These are phyloP conservation scores for Thamnophis sirtalis DNA, from an alignment of 2,113 vertebrate species.

Conservation along the genomic window DNA sequence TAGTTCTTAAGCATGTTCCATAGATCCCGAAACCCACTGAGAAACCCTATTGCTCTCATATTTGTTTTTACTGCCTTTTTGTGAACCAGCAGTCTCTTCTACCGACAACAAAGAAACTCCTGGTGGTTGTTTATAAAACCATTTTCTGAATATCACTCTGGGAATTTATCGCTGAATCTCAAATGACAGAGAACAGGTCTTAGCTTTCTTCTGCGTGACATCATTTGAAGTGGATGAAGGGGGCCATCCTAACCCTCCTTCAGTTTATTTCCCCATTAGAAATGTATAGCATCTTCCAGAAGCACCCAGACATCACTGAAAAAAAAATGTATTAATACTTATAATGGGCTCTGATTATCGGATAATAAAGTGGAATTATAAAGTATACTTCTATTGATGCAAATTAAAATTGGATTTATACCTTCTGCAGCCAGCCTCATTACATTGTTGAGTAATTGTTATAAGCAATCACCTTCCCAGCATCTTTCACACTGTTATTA, in stretches of 20 bases:
- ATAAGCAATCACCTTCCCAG: background rate
- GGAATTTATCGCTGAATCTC: background rate
- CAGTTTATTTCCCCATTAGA: background rate
- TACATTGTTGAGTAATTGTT: background rate
- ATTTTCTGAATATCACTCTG: background rate
- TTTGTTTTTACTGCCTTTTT: background rate
- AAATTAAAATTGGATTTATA: background rate
- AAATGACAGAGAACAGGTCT: background rate
- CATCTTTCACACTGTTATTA: background rate
- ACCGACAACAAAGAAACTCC: background rate
- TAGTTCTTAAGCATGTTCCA: background rate
- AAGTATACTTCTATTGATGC: background rate
- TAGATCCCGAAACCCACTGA: background rate
- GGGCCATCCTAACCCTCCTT: background rate
- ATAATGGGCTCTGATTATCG: background rate
- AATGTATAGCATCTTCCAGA: background rate
- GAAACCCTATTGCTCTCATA: background rate
- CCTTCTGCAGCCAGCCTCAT: background rate
- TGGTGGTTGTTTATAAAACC: background rate
- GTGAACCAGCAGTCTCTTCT: background rate
- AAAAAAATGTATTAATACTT: background rate
- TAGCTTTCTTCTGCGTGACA: background rate
- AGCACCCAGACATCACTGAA: background rate
- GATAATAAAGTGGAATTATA: background rate
- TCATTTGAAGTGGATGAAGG: background rate